These are phyloP conservation scores for Rhynchonycteris naso DNA, from an alignment of 2,797 vertebrate genomes.

Conservation along the genomic window DNA sequence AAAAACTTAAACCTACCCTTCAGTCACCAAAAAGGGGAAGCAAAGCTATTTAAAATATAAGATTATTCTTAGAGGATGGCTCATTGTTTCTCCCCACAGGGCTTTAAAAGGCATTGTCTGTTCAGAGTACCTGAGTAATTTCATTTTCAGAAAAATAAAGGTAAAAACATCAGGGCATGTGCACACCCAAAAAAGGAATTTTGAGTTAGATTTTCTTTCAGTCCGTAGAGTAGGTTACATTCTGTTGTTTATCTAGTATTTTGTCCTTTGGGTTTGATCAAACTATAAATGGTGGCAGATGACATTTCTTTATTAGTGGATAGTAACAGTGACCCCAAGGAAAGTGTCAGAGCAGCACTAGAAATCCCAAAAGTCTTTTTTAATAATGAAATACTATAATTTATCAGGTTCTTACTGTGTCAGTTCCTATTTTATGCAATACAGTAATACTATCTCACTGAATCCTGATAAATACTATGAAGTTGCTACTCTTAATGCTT, in stretches of 20 bases:
- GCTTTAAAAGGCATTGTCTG: background rate
- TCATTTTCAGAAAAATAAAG: background rate
- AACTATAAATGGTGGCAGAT: background rate
- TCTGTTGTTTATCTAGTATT: background rate
- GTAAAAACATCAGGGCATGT: background rate
- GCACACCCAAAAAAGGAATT: background rate
- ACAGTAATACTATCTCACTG: background rate
- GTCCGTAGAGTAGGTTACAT: background rate
- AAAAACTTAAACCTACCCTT: background rate
- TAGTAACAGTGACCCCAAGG: background rate
- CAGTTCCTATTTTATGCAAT: background rate
- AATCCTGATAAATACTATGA: background rate
- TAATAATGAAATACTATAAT: background rate
- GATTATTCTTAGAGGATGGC: conserved; percentile 73
- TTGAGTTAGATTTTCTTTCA: background rate
- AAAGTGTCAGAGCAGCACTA: conserved; percentile 13
- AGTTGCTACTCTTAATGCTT: background rate
- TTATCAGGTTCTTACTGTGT: background rate
- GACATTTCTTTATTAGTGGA: background rate
- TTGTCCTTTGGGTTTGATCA: background rate
- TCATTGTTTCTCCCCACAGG: background rate
- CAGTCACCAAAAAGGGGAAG: background rate
- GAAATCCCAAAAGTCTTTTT: conserved; percentile 26
- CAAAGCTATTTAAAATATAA: conserved; percentile 62
- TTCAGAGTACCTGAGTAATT: background rate